phyloP scores from a whole-genome alignment of 2,113 vertebrate genomes.

The Caloenas nicobarica region DNA sequence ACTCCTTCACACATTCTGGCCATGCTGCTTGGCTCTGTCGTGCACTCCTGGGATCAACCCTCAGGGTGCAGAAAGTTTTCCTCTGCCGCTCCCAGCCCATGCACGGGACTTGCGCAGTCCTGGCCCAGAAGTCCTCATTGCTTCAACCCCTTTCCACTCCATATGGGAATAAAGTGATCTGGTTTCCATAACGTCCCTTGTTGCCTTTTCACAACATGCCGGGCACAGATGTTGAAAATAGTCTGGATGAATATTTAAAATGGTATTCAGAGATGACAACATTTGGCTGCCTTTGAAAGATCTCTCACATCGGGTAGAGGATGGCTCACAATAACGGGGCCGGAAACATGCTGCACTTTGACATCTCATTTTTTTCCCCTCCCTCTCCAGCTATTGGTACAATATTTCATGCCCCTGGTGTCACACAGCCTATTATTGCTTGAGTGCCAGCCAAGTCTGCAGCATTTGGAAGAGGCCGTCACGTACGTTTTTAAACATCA shows the following conservation, averaged over 20 bases:
- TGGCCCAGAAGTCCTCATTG: not conserved
- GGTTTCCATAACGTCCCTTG: constrained; percentile 54
- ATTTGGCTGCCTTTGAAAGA: constrained; percentile 54
- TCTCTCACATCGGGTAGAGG: constrained; percentile 17
- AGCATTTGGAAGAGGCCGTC: constrained; percentile 40
- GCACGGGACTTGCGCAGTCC: not conserved
- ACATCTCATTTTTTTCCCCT: not conserved
- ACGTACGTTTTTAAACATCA: constrained; percentile 57
- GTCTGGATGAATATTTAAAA: constrained; percentile 62
- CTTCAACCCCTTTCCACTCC: not conserved
- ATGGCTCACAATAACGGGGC: constrained; percentile 18
- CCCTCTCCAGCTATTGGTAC: not conserved
- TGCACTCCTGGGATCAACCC: not conserved
- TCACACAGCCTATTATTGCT: constrained; percentile 4
- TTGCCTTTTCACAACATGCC: constrained; percentile 46
- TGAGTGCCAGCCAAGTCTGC: constrained; percentile 50
- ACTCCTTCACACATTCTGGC: not conserved
- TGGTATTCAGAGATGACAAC: constrained; percentile 60
- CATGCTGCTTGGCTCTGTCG: fast-evolving
- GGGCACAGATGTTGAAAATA: constrained; percentile 62
- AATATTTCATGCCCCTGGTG: constrained; percentile 24
- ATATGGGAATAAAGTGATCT: constrained; percentile 44
- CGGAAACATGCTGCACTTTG: constrained; percentile 39
- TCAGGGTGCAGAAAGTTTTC: not conserved
- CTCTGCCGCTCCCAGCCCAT: not conserved